Conservation (phyloP, 2,888 invertebrate species). For the Muscina levida region DNA sequence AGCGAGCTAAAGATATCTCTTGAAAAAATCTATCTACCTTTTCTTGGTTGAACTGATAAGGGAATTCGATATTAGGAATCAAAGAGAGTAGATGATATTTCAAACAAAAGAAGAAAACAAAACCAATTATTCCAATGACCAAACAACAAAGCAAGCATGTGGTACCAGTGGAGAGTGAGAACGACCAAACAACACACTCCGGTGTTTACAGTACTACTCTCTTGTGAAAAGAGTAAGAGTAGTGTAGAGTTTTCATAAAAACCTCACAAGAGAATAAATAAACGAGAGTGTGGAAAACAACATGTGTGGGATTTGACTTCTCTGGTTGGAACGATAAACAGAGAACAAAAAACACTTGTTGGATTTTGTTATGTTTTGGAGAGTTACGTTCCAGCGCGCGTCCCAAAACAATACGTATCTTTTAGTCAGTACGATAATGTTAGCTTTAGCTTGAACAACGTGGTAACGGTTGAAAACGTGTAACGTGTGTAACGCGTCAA, state of each 20-base stretch:
- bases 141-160: neutral
- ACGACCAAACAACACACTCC: neutral
- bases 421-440: slow-evolving; percentile 72
- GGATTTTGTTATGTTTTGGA: slow-evolving; percentile 34
- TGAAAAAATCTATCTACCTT: slow-evolving; percentile 39
- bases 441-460: slow-evolving; percentile 73
- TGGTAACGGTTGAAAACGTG: slow-evolving; percentile 49
- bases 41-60: no score
- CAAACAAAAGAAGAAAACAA: no score
- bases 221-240: slow-evolving; percentile 34
- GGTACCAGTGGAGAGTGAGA: no score
- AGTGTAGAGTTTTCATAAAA: neutral
- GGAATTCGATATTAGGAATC: no score
- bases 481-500: slow-evolving; percentile 12
- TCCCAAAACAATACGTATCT: slow-evolving; percentile 30
- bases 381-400: neutral
- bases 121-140: no score
- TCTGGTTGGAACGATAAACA: slow-evolving; percentile 31
- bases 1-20: neutral
- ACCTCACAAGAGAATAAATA: no score
- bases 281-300: slow-evolving; percentile 28
- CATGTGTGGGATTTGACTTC: slow-evolving; percentile 18
- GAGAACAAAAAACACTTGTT: slow-evolving; percentile 58
- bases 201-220: slow-evolving; percentile 3
- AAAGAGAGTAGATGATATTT: no score